These are phyloP conservation scores for Helicolenus hilgendorfi DNA, from an alignment of 2,797 vertebrate species.

Conservation along the genomic window DNA sequence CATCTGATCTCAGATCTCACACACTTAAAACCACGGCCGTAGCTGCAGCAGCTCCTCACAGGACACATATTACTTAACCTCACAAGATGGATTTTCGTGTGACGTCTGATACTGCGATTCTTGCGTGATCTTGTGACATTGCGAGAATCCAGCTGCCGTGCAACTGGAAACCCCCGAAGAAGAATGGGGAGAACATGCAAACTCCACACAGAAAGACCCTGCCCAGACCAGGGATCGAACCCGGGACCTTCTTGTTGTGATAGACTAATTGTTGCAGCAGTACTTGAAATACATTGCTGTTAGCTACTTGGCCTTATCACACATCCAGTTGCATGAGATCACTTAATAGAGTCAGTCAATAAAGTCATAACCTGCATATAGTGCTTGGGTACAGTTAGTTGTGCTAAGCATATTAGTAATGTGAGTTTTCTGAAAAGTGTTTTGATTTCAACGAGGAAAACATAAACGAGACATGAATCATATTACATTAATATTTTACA, in stretches of 20 bases:
- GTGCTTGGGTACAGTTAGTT: neutral
- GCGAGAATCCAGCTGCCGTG: too few species aligned
- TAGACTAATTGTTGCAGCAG: neutral
- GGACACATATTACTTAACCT: too few species aligned
- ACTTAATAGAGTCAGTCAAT: neutral
- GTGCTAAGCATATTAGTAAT: neutral
- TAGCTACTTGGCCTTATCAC: neutral
- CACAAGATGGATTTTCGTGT: too few species aligned
- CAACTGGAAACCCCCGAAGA: neutral
- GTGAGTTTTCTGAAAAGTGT: neutral
- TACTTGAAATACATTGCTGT: neutral
- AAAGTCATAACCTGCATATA: neutral
- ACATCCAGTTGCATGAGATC: neutral
- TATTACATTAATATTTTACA: slow-evolving; percentile 30
- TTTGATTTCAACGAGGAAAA: neutral
- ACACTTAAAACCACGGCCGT: too few species aligned
- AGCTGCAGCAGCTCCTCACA: too few species aligned
- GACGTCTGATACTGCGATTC: too few species aligned
- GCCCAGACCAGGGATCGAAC: neutral
- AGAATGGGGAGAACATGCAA: neutral
- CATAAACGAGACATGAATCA: neutral
- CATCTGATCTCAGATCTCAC: too few species aligned
- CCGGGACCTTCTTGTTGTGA: neutral
- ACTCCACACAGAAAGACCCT: too few species aligned
- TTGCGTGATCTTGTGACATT: fast-evolving